Evolutionary conservation across 1,140 invertebrate species (phyloP).

Genomic region (Ericerus pela): DNA sequence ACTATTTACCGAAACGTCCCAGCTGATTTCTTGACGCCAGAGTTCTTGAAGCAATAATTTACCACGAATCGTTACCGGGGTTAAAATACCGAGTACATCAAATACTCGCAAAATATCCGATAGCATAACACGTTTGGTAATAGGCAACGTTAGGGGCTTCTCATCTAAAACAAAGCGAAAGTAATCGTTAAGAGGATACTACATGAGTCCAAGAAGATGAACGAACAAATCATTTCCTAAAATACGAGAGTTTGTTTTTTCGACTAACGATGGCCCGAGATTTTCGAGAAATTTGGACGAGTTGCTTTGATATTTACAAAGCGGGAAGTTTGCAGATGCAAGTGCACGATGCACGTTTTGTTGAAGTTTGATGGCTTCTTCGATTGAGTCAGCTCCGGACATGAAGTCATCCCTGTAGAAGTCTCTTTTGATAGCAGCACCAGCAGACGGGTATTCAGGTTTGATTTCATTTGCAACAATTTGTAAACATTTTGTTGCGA

Average conservation of each 20-base stretch:
- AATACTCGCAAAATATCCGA: conserved; percentile 21
- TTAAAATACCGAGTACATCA: conserved; percentile 24
- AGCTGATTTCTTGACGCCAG: conserved; percentile 19
- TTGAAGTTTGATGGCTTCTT: neutral
- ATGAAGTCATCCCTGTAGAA: conserved; percentile 34
- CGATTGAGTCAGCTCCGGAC: neutral
- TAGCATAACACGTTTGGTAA: conserved; percentile 16
- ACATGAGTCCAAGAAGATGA: neutral
- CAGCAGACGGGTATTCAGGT: too few species aligned
- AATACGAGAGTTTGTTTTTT: neutral
- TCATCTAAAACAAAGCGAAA: neutral
- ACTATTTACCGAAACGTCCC: conserved; percentile 22
- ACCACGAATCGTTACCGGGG: conserved; percentile 21
- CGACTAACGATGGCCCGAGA: neutral
- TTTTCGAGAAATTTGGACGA: neutral
- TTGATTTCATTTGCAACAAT: conserved; percentile 26
- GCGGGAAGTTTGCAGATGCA: neutral
- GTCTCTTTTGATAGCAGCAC: conserved; percentile 24
- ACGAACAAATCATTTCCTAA: neutral
- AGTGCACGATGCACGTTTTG: neutral
- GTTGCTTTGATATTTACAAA: conserved; percentile 1
- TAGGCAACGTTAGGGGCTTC: neutral
- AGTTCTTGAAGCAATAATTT: conserved; percentile 27
- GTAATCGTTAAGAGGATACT: neutral
- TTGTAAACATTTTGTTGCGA: conserved; percentile 27